Evolutionary conservation across 2,113 vertebrate genomes (phyloP).

Genomic region (Catharus minimus): DNA sequence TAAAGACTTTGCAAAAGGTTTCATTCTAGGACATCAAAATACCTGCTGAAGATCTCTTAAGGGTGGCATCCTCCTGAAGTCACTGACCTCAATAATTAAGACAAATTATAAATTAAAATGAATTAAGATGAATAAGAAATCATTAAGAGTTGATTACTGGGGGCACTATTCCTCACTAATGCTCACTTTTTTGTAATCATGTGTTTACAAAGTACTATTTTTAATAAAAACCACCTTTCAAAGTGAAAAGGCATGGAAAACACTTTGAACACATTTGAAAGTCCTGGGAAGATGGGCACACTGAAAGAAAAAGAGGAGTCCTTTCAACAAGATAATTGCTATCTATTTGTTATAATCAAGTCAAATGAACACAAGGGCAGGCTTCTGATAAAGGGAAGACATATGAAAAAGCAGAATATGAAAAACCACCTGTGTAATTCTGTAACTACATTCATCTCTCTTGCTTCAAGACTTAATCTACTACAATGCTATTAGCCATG

Average conservation of each 20-base stretch:
- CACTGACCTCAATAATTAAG: constrained; percentile 52
- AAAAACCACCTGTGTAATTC: constrained; percentile 37
- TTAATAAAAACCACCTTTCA: constrained; percentile 19
- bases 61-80: constrained; percentile 25
- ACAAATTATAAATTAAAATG: constrained; percentile 23
- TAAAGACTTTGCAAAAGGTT: constrained; percentile 21
- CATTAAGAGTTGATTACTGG: neutral
- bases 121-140: constrained; percentile 44
- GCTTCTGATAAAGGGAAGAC: constrained; percentile 16
- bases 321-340: constrained; percentile 18
- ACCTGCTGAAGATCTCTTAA: constrained; percentile 24
- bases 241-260: constrained; percentile 4
- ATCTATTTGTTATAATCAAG: constrained; percentile 38
- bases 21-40: constrained; percentile 26
- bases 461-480: constrained; percentile 49
- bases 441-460: constrained; percentile 30
- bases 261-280: neutral
- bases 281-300: neutral
- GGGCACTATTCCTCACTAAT: neutral
- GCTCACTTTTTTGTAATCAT: neutral
- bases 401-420: constrained; percentile 44
- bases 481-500: constrained; percentile 39
- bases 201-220: neutral
- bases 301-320: neutral
- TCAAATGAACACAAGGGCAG: constrained; percentile 6